A percentile compares a stretch with the other conserved stretches of the same genome.
These are phyloP conservation scores for Drosophila kurseongensis DNA, from an alignment of 1,140 invertebrate genomes.

Conservation along the genomic window DNA sequence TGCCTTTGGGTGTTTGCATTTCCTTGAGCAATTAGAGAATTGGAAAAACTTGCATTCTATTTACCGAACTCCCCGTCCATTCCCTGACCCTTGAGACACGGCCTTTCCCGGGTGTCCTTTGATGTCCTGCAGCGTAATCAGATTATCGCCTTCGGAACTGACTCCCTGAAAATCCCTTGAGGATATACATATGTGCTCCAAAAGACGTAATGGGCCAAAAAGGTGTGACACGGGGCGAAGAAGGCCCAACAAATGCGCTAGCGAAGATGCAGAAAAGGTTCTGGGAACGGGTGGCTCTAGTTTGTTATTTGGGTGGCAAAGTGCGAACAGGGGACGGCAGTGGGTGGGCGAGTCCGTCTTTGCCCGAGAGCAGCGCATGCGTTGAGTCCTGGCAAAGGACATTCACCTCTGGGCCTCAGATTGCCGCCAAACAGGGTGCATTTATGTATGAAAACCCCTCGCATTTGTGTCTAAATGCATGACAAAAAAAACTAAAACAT, in stretches of 20 bases:
- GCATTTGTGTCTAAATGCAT: constrained; percentile 71
- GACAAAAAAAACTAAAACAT: constrained; percentile 10
- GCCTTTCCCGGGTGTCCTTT: not conserved
- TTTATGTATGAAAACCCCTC: constrained; percentile 58
- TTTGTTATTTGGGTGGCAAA: not conserved
- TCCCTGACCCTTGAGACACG: not conserved
- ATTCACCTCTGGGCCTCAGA: constrained; percentile 68
- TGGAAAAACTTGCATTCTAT: not conserved
- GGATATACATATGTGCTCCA: constrained; percentile 3
- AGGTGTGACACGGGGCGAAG: constrained; percentile 23
- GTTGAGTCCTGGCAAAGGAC: constrained; percentile 55
- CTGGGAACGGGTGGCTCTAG: not conserved
- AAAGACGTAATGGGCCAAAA: constrained; percentile 19
- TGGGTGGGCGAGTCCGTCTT: not conserved
- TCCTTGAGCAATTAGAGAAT: constrained; percentile 1
- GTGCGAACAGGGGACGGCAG: constrained; percentile 29
- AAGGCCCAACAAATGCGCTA: constrained; percentile 2
- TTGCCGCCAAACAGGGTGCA: constrained; percentile 77
- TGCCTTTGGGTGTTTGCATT: not conserved
- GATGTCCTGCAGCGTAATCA: constrained; percentile 12
- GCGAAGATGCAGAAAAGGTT: constrained; percentile 13
- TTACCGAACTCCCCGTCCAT: not conserved
- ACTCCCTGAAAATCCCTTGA: not conserved
- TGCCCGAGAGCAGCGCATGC: constrained; percentile 54
- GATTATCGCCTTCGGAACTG: constrained; percentile 29